These are phyloP conservation scores for Cardiocondyla obscurior DNA, from an alignment of 1,140 invertebrate species.

Conservation along the genomic window DNA sequence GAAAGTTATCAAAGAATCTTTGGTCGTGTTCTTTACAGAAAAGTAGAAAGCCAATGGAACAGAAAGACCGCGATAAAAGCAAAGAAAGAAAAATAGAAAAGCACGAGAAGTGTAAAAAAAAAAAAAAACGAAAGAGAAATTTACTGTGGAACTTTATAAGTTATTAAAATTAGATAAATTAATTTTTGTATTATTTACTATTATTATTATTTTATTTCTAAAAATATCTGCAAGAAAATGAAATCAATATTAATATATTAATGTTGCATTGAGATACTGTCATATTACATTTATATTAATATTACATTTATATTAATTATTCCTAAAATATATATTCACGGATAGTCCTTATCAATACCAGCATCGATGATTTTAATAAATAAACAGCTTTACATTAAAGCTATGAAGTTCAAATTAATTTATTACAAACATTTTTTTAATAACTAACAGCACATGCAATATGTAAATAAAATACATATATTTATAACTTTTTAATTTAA, in stretches of 20 bases:
- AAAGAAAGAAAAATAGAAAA: neutral
- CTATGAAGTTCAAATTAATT: neutral
- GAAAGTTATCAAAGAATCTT: constrained; percentile 19
- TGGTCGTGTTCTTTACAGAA: neutral
- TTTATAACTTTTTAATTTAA: neutral
- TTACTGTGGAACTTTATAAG: neutral
- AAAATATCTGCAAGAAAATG: neutral
- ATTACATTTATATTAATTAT: neutral
- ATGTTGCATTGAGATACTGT: no score
- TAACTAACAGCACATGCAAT: neutral
- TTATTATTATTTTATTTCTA: neutral
- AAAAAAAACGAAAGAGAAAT: neutral
- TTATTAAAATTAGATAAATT: neutral
- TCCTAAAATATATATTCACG: neutral
- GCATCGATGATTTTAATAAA: neutral
- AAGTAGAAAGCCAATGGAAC: neutral
- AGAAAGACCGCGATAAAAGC: constrained; percentile 11
- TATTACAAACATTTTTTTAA: neutral
- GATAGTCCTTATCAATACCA: neutral
- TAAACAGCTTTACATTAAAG: neutral
- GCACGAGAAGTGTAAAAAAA: neutral
- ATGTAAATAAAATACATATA: neutral
- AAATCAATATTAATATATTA: neutral
- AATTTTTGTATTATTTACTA: neutral
- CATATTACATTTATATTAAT: neutral